Evolutionary conservation across 2,113 vertebrate species (phyloP).

Genomic region (Synchiropus splendidus): DNA sequence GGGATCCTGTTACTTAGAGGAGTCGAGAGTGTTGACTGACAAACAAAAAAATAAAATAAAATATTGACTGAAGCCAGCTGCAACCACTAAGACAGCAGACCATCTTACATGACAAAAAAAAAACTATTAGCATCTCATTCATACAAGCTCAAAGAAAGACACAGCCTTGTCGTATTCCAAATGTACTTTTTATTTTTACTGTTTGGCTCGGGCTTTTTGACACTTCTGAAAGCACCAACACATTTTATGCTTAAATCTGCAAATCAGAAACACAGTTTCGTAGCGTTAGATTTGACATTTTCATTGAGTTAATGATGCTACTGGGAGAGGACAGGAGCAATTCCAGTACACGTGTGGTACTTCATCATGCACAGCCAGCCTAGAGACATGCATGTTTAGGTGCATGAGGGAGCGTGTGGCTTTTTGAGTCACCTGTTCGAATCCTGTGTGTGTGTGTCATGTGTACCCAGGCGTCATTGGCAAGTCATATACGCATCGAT

Average conservation of each 20-base stretch:
- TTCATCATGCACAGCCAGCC: constrained; percentile 60
- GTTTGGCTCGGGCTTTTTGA: constrained; percentile 77
- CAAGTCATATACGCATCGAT: constrained; percentile 15
- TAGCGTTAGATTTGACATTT: constrained; percentile 29
- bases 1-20: too few relatives aligned
- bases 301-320: constrained; percentile 39
- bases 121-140: constrained; percentile 1
- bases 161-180: constrained; percentile 73
- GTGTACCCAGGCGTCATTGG: too few relatives aligned
- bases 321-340: constrained; percentile 18
- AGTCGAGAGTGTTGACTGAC: too few relatives aligned
- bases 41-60: too few relatives aligned
- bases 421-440: constrained; percentile 4
- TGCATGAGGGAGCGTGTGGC: constrained; percentile 18
- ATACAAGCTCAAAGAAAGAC: too few relatives aligned
- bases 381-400: constrained; percentile 58
- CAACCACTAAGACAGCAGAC: too few relatives aligned
- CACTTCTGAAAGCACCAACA: constrained; percentile 67
- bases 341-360: constrained; percentile 59
- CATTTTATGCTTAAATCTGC: constrained; percentile 32
- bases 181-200: constrained; percentile 57
- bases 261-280: constrained; percentile 21
- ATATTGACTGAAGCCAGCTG: too few relatives aligned
- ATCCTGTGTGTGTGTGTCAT: constrained; percentile 1
- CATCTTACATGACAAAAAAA: too few relatives aligned